These are phyloP conservation scores for Sphenodon punctatus DNA, from an alignment of 2,797 vertebrate species.

Conservation along the genomic window DNA sequence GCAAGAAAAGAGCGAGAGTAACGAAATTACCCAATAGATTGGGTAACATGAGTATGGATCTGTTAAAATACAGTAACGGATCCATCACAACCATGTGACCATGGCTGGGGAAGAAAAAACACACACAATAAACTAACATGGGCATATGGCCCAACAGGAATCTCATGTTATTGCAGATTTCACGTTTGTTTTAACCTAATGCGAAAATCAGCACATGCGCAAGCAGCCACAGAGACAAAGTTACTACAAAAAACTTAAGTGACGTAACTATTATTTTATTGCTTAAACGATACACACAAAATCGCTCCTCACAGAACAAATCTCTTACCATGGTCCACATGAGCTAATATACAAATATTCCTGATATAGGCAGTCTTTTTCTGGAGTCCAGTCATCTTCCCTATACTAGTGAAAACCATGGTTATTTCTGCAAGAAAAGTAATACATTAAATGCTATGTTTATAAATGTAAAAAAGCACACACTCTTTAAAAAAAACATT, in stretches of 20 bases:
- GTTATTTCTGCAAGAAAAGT: neutral
- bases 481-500: neutral
- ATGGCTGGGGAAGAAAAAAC: neutral
- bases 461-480: neutral
- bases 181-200: no score
- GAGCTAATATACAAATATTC: conserved; percentile 93
- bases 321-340: conserved; percentile 91
- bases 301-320: rapidly evolving
- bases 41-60: no score
- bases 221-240: neutral
- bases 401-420: conserved; percentile 84
- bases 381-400: conserved; percentile 85
- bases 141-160: no score
- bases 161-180: no score
- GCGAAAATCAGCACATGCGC: no score
- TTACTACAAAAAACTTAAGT: no score
- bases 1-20: no score
- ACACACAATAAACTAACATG: neutral
- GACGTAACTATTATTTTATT: no score
- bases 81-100: no score
- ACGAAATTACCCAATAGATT: no score
- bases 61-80: no score
- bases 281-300: no score
- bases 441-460: neutral
- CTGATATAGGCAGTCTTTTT: conserved; percentile 85